Evolutionary conservation across 2,888 invertebrate species (phyloP), one percentile per base, ranked within the genome.

Genomic region (Drosophila histrio): DNA sequence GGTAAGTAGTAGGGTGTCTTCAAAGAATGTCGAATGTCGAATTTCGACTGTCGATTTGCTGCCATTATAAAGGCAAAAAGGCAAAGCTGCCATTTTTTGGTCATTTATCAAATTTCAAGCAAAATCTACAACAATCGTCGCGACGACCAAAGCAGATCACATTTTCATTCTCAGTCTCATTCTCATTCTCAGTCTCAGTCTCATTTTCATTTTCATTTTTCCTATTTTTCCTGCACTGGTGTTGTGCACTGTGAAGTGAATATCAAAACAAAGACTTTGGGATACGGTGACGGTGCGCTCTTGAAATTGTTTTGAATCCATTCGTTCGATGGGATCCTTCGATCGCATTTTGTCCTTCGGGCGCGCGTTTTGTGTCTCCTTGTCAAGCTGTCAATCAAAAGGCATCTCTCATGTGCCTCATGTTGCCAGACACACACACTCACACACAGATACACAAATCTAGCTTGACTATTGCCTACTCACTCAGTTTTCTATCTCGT

Each of bases 31-130:
- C n/a, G n/a, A n/a, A n/a, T n/a, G n/a, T n/a, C n/a, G n/a, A n/a
- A n/a, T n/a, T n/a, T n/a, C n/a, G n/a, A n/a, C n/a, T n/a, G n/a
- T n/a, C 38, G 19, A 44, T 6, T 6, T 7, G 30, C 1, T 24
- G 36, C 4, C 24, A n/a, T 19, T 36, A 28, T 19, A 21, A 15
- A 15, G 39, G 26, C n/a, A 41, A 17, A 41, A 50, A 58, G 59
- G 47, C 53, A 41, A 53, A 41, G 50, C 72, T 59, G 59, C 60
- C 46, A 50, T 56, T 68, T 68, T 41, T 59, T 70, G 59, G 68
- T 86, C 79, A 84, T 84, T 88, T 88, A 88, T 84, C 88, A 84
- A 88, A 84, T 84, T 88, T 86, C 88, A 79, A 79, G 72, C 71
- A 57, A 65, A 59, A 62, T 67, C 32, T 34, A 61, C 21, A 77